phyloP scores from a whole-genome alignment of 2,797 vertebrate genomes.

The Tapirus indicus region DNA sequence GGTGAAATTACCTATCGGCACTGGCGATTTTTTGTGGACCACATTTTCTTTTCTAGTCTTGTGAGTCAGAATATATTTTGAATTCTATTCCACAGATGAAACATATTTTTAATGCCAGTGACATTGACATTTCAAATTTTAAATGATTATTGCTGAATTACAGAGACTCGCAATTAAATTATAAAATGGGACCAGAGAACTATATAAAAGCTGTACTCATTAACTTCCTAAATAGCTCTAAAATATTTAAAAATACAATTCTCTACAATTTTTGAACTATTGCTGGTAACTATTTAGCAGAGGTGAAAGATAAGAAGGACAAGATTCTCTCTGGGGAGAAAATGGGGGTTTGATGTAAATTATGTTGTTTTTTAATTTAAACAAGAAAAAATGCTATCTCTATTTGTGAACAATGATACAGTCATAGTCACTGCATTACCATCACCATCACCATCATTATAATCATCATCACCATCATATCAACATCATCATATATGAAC shows the following conservation, averaged over 20 bases:
- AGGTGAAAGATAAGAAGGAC: background rate
- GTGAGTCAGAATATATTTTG: background rate
- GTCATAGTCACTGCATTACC: background rate
- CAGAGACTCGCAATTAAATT: conserved; percentile 42
- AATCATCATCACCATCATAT: background rate
- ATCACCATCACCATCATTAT: background rate
- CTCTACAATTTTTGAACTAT: conserved; percentile 50
- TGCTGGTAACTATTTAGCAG: conserved; percentile 35
- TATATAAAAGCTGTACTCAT: conserved; percentile 24
- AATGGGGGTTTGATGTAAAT: conserved; percentile 26
- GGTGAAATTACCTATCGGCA: background rate
- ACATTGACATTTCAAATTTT: conserved; percentile 55
- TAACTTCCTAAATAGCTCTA: conserved; percentile 55
- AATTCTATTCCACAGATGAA: conserved; percentile 5
- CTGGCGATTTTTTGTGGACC: background rate
- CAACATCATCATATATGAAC: background rate
- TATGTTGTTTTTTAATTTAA: background rate
- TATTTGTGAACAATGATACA: background rate
- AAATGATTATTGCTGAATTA: conserved; percentile 35
- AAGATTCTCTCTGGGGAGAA: background rate
- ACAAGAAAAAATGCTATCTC: conserved; percentile 15
- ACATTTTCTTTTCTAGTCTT: conserved; percentile 22
- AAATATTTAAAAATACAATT: conserved; percentile 55
- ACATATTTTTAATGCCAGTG: conserved; percentile 3
- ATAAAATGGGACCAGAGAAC: background rate